Evolutionary conservation across 2,113 vertebrate genomes (phyloP).

Genomic region (Pseudolaguvia tuberculata): DNA sequence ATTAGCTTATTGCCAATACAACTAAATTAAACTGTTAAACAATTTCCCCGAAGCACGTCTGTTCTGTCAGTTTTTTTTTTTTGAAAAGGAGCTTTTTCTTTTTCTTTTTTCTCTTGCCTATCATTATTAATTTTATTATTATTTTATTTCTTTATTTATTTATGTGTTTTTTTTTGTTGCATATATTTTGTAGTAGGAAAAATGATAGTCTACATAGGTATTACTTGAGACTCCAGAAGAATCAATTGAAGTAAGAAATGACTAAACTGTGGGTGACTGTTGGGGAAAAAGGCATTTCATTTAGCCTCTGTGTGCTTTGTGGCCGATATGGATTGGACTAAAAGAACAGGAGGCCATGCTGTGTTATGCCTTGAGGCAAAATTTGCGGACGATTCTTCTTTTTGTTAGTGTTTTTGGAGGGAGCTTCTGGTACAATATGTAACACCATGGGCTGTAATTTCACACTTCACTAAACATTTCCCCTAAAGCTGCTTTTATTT

Average conservation of each 20-base stretch:
- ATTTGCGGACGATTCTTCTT: slow-evolving; percentile 81
- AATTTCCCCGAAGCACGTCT: not conserved
- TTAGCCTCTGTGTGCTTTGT: slow-evolving; percentile 44
- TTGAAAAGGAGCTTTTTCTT: slow-evolving; percentile 5
- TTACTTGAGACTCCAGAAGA: not conserved
- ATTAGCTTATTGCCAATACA: slow-evolving; percentile 5
- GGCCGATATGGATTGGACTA: slow-evolving; percentile 46
- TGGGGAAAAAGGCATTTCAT: slow-evolving; percentile 4
- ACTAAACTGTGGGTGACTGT: slow-evolving; percentile 8
- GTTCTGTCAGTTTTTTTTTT: slow-evolving; percentile 4
- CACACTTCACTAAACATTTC: slow-evolving; percentile 95
- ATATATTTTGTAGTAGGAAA: not conserved
- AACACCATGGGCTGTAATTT: slow-evolving; percentile 99
- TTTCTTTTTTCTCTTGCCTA: not conserved
- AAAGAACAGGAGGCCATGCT: slow-evolving; percentile 57
- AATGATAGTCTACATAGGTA: not conserved
- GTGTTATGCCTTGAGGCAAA: slow-evolving; percentile 78
- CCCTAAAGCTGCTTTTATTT: slow-evolving; percentile 95
- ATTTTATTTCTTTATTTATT: no score
- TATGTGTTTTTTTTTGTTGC: no score
- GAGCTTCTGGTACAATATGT: slow-evolving; percentile 99
- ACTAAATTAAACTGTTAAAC: slow-evolving; percentile 11
- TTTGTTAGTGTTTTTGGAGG: slow-evolving; percentile 74
- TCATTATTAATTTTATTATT: slow-evolving; percentile 7
- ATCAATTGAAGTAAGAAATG: slow-evolving; percentile 8